These are phyloP conservation scores for Labrus mixtus DNA, from an alignment of 2,113 vertebrate species.

Conservation along the genomic window DNA sequence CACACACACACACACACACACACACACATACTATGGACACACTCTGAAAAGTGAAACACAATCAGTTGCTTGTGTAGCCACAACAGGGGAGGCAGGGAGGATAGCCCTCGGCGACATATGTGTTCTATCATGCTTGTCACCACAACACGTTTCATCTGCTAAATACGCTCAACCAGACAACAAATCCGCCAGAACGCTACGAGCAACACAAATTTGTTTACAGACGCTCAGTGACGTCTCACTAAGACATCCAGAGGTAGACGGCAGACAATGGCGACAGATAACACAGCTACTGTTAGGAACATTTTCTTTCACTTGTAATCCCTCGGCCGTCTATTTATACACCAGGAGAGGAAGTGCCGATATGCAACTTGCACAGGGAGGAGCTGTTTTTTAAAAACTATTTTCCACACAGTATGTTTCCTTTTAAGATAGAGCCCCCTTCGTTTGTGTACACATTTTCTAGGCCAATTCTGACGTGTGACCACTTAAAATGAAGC, in stretches of 20 bases:
- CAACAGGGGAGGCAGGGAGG: slow-evolving; percentile 48
- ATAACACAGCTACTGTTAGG: slow-evolving; percentile 39
- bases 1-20: slow-evolving; percentile 1
- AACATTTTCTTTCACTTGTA: slow-evolving; percentile 54
- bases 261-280: slow-evolving; percentile 45
- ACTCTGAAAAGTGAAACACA: slow-evolving; percentile 55
- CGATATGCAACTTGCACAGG: slow-evolving; percentile 1
- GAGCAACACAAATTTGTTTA: slow-evolving; percentile 71
- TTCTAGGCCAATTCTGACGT: slow-evolving; percentile 3
- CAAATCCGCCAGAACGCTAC: slow-evolving; percentile 69
- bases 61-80: slow-evolving; percentile 58
- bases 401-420: neutral
- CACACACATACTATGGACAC: neutral
- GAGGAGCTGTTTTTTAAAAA: neutral
- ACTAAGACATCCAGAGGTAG: slow-evolving; percentile 69
- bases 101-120: slow-evolving; percentile 70
- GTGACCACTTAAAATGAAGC: neutral
- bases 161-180: slow-evolving; percentile 65
- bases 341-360: slow-evolving; percentile 26
- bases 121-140: slow-evolving; percentile 78
- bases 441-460: neutral
- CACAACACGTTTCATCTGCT: slow-evolving; percentile 75
- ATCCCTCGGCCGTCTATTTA: slow-evolving; percentile 61
- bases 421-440: slow-evolving; percentile 17
- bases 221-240: slow-evolving; percentile 55